Conservation (phyloP, 1,140 invertebrate species). For the Cotesia typhae region DNA sequence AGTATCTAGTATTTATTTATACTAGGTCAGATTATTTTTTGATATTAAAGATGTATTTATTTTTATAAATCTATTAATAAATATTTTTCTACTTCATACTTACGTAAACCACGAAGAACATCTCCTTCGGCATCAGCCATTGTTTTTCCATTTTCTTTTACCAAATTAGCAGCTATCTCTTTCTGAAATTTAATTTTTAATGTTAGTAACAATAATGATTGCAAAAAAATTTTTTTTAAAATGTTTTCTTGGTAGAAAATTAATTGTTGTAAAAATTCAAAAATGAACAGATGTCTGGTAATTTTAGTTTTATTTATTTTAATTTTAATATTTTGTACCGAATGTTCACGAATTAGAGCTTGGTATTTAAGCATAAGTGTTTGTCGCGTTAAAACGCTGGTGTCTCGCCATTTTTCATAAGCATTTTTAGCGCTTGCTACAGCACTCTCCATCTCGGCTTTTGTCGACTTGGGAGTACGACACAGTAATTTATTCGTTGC, state of each 20-base stretch:
- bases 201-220: not conserved
- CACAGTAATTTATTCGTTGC: constrained; percentile 85
- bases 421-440: constrained; percentile 87
- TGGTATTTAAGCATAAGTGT: constrained; percentile 95
- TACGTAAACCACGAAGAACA: constrained; percentile 94
- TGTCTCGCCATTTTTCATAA: constrained; percentile 87
- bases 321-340: constrained; percentile 65
- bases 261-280: too few species aligned
- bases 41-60: not conserved
- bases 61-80: constrained; percentile 12
- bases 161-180: constrained; percentile 91
- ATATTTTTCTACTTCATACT: constrained; percentile 58
- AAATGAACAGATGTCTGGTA: not conserved
- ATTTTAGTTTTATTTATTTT: not conserved
- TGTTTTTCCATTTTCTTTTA: constrained; percentile 97
- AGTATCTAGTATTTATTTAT: not conserved
- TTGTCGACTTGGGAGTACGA: constrained; percentile 90
- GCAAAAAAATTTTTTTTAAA: not conserved
- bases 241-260: not conserved
- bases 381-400: constrained; percentile 92
- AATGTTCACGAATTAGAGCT: constrained; percentile 78
- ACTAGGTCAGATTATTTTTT: too few species aligned
- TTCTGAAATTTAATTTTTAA: constrained; percentile 62
- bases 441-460: constrained; percentile 91
- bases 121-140: constrained; percentile 97